Evolutionary conservation across 1,140 invertebrate species (phyloP), one percentile per base, ranked within the genome.

Genomic region (Phocides pigmalion): DNA sequence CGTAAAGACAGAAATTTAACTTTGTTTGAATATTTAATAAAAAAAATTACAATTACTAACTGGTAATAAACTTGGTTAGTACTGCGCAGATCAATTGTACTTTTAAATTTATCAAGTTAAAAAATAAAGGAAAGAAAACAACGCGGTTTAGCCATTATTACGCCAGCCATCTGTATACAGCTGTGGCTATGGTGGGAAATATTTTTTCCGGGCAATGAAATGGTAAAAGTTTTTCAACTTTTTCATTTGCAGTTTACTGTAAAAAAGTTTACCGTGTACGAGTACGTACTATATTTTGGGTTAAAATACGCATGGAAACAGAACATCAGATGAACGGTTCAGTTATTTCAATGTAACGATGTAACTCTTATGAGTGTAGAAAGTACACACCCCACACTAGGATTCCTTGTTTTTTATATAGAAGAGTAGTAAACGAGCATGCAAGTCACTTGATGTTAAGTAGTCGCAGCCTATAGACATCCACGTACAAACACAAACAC

Each of bases 191-290:
- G 28, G 44, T 12, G 44, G 50, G 19, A n/a, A 53, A 47, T 49
- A 39, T 61, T 61, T 61, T n/a, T 61, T 59, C 58, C 44, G 28
- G 32, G 32, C 28, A 61, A 61, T 61, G 44, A 61, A 61, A 61
- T 61, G 58, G 44, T 61, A 22, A 61, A 49, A 61, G 28, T 61
- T 61, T 61, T 49, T 49, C 58, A 61, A 61, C 44, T 49, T 61
- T 61, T 61, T 61, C 58, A 61, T 49, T 59, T 59, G 42, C 56
- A 46, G 42, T 59, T 59, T 46, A 49, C 46, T 25, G 20, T 39
- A 14, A 5, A 39, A 22, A 14, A 49, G n/a, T 49, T 25, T 28
- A 56, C 53, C 8, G 12, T n/a, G 35, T 15, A 39, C 5, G 32
- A n/a, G 16, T 46, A 37, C 15, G 20, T 20, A 32, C n/a, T n/a